These are phyloP conservation scores for Saxidomus purpurata DNA, from an alignment of 1,140 invertebrate species.

Conservation along the genomic window DNA sequence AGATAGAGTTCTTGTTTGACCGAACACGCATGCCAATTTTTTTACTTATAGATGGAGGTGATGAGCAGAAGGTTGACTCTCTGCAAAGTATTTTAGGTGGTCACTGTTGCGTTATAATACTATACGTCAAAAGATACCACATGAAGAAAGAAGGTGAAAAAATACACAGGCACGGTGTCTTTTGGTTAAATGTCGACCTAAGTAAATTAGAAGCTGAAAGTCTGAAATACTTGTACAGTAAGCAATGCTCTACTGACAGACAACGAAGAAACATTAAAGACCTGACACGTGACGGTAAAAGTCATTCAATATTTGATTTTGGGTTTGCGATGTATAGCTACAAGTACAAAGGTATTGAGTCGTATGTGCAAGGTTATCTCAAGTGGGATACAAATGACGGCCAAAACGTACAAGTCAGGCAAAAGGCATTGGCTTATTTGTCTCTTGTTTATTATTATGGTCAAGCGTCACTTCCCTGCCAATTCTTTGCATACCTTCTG, in stretches of 20 bases:
- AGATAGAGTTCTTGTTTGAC: conserved; percentile 63
- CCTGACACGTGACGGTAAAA: background rate
- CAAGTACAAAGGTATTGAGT: conserved; percentile 65
- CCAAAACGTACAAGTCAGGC: conserved; percentile 26
- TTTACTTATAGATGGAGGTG: conserved; percentile 74
- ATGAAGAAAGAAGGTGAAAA: background rate
- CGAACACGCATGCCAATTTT: conserved; percentile 65
- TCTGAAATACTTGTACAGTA: conserved; percentile 60
- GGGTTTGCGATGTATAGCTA: conserved; percentile 66
- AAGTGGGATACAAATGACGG: conserved; percentile 15
- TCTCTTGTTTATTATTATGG: conserved; percentile 73
- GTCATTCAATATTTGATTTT: conserved; percentile 67
- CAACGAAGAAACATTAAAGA: conserved; percentile 30
- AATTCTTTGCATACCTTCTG: conserved; percentile 68
- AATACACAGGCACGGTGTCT: background rate
- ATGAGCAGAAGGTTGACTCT: conserved; percentile 69
- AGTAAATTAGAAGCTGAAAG: conserved; percentile 46
- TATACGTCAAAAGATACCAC: conserved; percentile 68
- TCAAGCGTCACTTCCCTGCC: conserved; percentile 69
- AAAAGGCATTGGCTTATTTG: conserved; percentile 67
- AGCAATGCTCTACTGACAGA: conserved; percentile 23
- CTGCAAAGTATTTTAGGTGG: conserved; percentile 57
- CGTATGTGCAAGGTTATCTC: conserved; percentile 72
- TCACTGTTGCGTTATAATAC: conserved; percentile 46
- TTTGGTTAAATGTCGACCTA: conserved; percentile 51